Percentiles rank a stretch among this genome's conserved stretches.
These are phyloP conservation scores for Osmerus mordax DNA, from an alignment of 2,113 vertebrate species.

Conservation along the genomic window DNA sequence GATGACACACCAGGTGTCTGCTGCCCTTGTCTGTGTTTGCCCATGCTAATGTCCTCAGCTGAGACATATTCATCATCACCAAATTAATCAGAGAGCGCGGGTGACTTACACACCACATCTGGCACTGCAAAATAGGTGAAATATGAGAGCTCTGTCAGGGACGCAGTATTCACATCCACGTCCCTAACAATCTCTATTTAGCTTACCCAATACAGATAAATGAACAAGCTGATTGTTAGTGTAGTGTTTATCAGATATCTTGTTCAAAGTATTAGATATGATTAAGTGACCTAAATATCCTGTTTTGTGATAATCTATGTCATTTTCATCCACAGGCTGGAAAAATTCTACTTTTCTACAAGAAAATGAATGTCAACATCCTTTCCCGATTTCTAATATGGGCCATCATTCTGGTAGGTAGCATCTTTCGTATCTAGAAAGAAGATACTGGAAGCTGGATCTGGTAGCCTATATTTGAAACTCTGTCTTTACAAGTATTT, in stretches of 20 bases:
- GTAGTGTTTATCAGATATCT: conserved; percentile 35
- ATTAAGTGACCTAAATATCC: conserved; percentile 20
- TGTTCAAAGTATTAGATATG: conserved; percentile 27
- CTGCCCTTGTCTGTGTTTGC: conserved; percentile 53
- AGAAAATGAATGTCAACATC: conserved; percentile 61
- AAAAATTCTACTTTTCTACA: conserved; percentile 76
- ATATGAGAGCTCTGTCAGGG: conserved; percentile 62
- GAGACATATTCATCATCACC: conserved; percentile 76
- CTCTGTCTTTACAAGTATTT: no score
- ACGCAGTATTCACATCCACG: conserved; percentile 57
- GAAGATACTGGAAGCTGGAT: neutral
- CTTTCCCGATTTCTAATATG: conserved; percentile 77
- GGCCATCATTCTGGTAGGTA: conserved; percentile 79
- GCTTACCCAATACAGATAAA: conserved; percentile 22
- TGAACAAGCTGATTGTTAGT: conserved; percentile 3
- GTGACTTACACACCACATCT: conserved; percentile 62
- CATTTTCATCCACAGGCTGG: conserved; percentile 63
- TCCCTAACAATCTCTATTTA: conserved; percentile 43
- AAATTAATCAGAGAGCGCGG: conserved; percentile 71
- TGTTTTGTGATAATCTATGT: conserved; percentile 3
- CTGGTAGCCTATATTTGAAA: neutral
- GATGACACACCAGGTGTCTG: conserved; percentile 71
- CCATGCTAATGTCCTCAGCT: conserved; percentile 68
- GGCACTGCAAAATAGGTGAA: conserved; percentile 54
- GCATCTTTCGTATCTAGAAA: neutral